Conservation (phyloP, 2,113 vertebrate species). For the Gnathonemus longibarbis region DNA sequence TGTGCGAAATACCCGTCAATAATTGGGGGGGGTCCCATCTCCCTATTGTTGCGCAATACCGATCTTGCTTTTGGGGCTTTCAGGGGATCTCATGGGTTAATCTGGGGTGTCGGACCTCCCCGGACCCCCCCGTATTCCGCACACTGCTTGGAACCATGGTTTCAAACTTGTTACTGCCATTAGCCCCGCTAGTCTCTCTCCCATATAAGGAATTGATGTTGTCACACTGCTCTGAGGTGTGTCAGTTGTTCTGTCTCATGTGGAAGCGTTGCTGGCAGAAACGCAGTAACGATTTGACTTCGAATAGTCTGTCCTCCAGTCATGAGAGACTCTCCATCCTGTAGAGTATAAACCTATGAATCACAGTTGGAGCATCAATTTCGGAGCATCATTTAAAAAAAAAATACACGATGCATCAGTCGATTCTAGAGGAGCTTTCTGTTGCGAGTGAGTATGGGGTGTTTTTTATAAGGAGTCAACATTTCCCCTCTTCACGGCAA, state of each 20-base stretch:
- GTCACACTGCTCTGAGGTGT: not conserved
- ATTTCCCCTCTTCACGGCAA: not conserved
- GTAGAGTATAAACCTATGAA: not conserved
- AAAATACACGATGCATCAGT: not conserved
- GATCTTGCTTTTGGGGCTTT: too few species aligned
- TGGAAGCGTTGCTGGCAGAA: not conserved
- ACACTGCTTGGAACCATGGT: not conserved
- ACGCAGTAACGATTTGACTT: not conserved
- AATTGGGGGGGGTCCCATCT: too few species aligned
- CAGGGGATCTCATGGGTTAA: too few species aligned
- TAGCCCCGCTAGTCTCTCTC: not conserved
- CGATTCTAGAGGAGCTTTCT: not conserved
- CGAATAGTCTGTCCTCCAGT: not conserved
- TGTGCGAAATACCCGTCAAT: too few species aligned
- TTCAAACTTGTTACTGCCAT: not conserved
- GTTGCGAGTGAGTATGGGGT: not conserved
- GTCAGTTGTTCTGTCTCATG: not conserved
- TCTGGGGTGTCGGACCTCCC: too few species aligned
- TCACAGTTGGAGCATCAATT: not conserved
- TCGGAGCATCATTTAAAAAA: not conserved
- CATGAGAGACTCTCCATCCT: not conserved
- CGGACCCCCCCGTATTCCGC: too few species aligned
- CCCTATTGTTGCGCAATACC: too few species aligned
- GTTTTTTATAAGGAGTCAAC: not conserved
- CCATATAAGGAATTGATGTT: not conserved